A percentile compares a stretch with the other conserved stretches of the same genome.
Evolutionary conservation across 2,113 vertebrate species (phyloP).

Genomic region (Strix uralensis): DNA sequence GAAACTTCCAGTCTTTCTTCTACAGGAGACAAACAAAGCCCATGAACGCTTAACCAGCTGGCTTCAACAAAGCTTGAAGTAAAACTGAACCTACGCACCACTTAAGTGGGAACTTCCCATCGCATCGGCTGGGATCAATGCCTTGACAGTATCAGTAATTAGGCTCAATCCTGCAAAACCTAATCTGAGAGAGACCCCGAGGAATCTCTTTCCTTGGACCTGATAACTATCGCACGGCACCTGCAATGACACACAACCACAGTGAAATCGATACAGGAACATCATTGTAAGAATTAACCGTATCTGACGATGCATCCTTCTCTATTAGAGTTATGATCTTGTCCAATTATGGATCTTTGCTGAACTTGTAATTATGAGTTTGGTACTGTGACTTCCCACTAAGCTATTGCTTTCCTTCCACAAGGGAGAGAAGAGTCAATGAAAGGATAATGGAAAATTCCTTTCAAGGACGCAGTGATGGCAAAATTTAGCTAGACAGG

Average conservation of each 20-base stretch:
- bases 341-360: conserved; percentile 61
- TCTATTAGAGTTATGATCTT: conserved; percentile 56
- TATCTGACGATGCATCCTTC: conserved; percentile 35
- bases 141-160: background rate
- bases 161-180: background rate
- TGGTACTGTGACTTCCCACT: conserved; percentile 24
- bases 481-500: conserved; percentile 31
- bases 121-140: background rate
- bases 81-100: background rate
- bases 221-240: background rate
- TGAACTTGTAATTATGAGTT: conserved; percentile 59
- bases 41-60: background rate
- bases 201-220: conserved; percentile 13
- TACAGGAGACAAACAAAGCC: background rate
- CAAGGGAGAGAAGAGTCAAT: conserved; percentile 50
- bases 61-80: background rate
- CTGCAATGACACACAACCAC: background rate
- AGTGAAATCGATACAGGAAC: background rate
- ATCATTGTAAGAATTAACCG: conserved; percentile 50
- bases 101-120: background rate
- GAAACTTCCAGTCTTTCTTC: background rate
- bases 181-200: background rate
- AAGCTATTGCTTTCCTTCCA: conserved; percentile 25
- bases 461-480: conserved; percentile 24
- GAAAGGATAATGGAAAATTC: conserved; percentile 56